phyloP scores from a whole-genome alignment of 2,888 invertebrate species.

The Leptura quadrifasciata region DNA sequence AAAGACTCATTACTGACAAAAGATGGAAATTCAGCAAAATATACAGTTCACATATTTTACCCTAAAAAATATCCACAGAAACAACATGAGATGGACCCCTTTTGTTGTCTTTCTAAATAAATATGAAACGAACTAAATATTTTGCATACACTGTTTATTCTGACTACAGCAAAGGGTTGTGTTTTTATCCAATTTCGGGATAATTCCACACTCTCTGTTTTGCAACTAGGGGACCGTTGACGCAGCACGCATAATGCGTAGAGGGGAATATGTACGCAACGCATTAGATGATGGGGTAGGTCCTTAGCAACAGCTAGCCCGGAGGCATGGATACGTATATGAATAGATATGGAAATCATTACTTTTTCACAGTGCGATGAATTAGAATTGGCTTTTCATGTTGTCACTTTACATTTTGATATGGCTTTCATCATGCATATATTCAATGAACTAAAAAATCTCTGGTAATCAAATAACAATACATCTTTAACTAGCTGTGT shows the following conservation, averaged over 20 bases:
- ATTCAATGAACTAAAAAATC: conserved; percentile 13
- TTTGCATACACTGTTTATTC: neutral
- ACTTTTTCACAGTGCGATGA: conserved; percentile 35
- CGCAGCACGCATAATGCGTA: conserved; percentile 46
- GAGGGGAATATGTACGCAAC: conserved; percentile 50
- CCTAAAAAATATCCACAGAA: too few species aligned
- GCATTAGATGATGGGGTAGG: conserved; percentile 54
- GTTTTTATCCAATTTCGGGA: neutral
- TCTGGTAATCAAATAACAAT: neutral
- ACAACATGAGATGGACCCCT: too few species aligned
- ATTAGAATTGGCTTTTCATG: neutral
- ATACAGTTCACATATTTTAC: too few species aligned
- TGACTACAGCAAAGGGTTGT: neutral
- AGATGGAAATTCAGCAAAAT: too few species aligned
- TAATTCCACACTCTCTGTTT: conserved; percentile 12
- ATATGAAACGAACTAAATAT: neutral
- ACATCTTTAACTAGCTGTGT: neutral
- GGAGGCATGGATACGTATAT: conserved; percentile 44
- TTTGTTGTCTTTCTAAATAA: neutral
- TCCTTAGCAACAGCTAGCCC: conserved; percentile 51
- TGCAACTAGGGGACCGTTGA: conserved; percentile 40
- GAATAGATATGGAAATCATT: conserved; percentile 39
- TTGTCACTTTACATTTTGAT: neutral
- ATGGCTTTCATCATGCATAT: neutral
- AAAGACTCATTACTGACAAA: too few species aligned